phyloP scores from a whole-genome alignment of 2,113 vertebrate genomes.

The Cololabis saira region DNA sequence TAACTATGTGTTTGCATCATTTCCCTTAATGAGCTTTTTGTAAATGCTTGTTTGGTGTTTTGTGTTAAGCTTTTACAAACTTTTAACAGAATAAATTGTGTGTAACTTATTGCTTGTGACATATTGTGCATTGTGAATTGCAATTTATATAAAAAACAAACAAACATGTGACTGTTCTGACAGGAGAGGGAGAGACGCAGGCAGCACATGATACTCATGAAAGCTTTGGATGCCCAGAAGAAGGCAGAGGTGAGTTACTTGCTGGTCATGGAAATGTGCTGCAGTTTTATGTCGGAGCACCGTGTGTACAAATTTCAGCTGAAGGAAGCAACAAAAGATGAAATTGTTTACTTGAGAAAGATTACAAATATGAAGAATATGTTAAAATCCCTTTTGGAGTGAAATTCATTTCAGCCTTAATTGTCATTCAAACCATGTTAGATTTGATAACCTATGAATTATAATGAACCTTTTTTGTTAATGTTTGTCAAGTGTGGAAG shows the following conservation, averaged over 20 bases:
- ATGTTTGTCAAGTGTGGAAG: too few relatives aligned
- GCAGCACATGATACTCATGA: constrained; percentile 96
- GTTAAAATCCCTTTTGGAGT: too few relatives aligned
- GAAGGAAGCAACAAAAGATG: background rate
- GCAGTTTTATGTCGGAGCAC: too few relatives aligned
- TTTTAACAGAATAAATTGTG: constrained; percentile 2
- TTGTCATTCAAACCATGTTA: too few relatives aligned
- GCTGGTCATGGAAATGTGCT: constrained; percentile 12
- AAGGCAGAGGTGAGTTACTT: constrained; percentile 89
- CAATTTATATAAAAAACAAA: background rate
- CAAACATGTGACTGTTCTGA: constrained; percentile 74
- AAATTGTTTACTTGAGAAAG: background rate
- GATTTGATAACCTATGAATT: too few relatives aligned
- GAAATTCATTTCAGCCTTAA: too few relatives aligned
- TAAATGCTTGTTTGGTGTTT: constrained; percentile 71
- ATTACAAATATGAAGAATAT: too few relatives aligned
- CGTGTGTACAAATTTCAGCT: background rate
- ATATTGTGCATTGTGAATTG: background rate
- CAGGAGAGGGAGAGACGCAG: constrained; percentile 93
- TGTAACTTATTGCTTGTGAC: background rate
- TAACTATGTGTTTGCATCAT: constrained; percentile 80
- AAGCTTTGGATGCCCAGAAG: constrained; percentile 93
- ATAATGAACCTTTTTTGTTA: too few relatives aligned
- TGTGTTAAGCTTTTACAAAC: constrained; percentile 83
- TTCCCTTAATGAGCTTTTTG: constrained; percentile 55